phyloP scores from a whole-genome alignment of 2,888 invertebrate genomes.

The Ditula angustiorana region DNA sequence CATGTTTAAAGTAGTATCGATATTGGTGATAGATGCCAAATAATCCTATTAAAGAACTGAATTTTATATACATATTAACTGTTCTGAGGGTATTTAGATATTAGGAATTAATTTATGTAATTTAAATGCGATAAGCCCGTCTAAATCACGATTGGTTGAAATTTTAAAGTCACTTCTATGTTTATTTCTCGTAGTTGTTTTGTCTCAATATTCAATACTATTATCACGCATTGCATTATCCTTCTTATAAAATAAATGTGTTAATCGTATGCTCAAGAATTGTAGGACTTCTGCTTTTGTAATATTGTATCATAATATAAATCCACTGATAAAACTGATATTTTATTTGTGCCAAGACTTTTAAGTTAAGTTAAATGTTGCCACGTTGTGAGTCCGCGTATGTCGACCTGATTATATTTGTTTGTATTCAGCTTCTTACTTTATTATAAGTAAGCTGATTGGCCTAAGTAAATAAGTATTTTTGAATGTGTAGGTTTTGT shows the following conservation, averaged over 20 bases:
- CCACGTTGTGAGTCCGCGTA: constrained; percentile 54
- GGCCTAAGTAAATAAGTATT: constrained; percentile 80
- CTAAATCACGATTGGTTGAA: constrained; percentile 45
- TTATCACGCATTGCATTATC: constrained; percentile 50
- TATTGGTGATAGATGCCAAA: constrained; percentile 85
- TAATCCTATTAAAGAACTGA: constrained; percentile 86
- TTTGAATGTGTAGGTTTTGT: constrained; percentile 75
- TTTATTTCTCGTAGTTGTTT: constrained; percentile 12
- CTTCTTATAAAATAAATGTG: constrained; percentile 42
- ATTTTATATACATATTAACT: constrained; percentile 84
- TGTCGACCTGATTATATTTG: constrained; percentile 55
- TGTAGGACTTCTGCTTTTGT: constrained; percentile 50
- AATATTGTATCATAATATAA: constrained; percentile 53
- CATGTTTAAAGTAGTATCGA: constrained; percentile 80
- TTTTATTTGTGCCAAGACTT: constrained; percentile 82
- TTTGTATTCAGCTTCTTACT: constrained; percentile 59
- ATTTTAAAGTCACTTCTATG: constrained; percentile 58
- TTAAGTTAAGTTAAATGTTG: constrained; percentile 67
- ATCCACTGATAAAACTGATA: constrained; percentile 58
- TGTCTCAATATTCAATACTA: constrained; percentile 36
- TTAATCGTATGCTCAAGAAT: constrained; percentile 63
- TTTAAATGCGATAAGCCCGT: constrained; percentile 59
- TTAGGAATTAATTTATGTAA: constrained; percentile 77
- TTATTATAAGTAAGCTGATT: constrained; percentile 64
- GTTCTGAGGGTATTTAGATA: constrained; percentile 84